Percentiles rank a stretch among this genome's conserved stretches.
Conservation (phyloP, 2,888 invertebrate genomes). For the Drymonia ruficornis region DNA sequence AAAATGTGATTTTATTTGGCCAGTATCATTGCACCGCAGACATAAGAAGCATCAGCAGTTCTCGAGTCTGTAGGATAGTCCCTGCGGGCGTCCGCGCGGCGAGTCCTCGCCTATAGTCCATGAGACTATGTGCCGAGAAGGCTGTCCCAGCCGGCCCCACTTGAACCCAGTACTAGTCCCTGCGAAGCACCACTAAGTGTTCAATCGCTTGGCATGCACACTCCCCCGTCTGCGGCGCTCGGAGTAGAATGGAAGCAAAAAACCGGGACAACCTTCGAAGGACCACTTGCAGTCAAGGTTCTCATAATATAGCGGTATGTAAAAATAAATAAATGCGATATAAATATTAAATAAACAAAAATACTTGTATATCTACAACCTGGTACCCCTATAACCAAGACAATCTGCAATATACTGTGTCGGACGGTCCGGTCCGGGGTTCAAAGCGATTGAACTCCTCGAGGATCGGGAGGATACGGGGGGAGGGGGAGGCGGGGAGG, state of each 20-base stretch:
- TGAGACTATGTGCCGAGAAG: slow-evolving; percentile 64
- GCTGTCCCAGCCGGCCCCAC: slow-evolving; percentile 79
- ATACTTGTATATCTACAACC: slow-evolving; percentile 82
- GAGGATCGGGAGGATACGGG: slow-evolving; percentile 47
- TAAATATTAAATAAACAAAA: slow-evolving; percentile 78
- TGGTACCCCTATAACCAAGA: slow-evolving; percentile 81
- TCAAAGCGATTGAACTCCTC: slow-evolving; percentile 77
- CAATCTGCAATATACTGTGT: slow-evolving; percentile 76
- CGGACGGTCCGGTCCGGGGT: slow-evolving; percentile 62
- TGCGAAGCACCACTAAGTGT: slow-evolving; percentile 72
- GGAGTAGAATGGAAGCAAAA: slow-evolving; percentile 83
- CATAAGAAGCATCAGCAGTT: slow-evolving; percentile 67
- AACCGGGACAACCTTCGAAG: slow-evolving; percentile 86
- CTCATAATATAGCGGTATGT: slow-evolving; percentile 68
- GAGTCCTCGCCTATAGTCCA: slow-evolving; percentile 45
- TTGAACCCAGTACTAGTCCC: slow-evolving; percentile 58
- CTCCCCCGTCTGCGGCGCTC: slow-evolving; percentile 64
- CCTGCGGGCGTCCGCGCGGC: slow-evolving; percentile 52
- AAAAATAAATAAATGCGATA: slow-evolving; percentile 83
- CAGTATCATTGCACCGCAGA: slow-evolving; percentile 80
- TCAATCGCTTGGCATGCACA: slow-evolving; percentile 75
- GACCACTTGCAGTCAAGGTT: slow-evolving; percentile 76
- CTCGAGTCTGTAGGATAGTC: slow-evolving; percentile 7
- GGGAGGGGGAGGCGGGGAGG: slow-evolving; percentile 35
- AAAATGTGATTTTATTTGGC: slow-evolving; percentile 82